These are phyloP conservation scores for Chorisops tibialis DNA, from an alignment of 2,888 invertebrate species.

Conservation along the genomic window DNA sequence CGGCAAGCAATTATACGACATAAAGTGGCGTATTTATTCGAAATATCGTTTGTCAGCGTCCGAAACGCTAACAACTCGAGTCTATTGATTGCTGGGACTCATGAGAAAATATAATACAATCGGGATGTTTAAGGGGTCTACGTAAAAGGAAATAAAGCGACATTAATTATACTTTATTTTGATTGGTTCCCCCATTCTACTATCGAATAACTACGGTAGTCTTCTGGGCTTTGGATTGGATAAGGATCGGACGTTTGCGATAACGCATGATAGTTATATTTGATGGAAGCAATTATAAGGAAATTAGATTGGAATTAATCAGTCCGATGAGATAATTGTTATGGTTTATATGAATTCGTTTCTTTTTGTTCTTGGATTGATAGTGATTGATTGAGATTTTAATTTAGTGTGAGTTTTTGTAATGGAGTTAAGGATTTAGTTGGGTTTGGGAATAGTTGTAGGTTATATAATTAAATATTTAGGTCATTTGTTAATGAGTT, in stretches of 20 bases:
- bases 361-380: conserved; percentile 7
- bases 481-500: too few species aligned
- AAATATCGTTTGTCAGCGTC: background rate
- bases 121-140: background rate
- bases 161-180: conserved; percentile 7
- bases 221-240: conserved; percentile 11
- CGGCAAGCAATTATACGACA: conserved; percentile 10
- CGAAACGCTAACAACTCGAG: background rate
- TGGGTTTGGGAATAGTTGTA: too few species aligned
- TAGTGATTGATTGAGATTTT: conserved; percentile 18
- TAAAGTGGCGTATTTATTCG: conserved; percentile 14
- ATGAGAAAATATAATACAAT: background rate
- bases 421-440: too few species aligned
- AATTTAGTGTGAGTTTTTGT: too few species aligned
- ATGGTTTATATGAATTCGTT: conserved; percentile 6
- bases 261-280: conserved; percentile 17
- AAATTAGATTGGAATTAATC: conserved; percentile 23
- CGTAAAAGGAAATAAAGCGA: conserved; percentile 6
- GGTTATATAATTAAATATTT: too few species aligned
- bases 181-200: conserved; percentile 20
- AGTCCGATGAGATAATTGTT: conserved; percentile 22
- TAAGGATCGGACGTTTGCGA: conserved; percentile 7
- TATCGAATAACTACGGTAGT: too few species aligned
- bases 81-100: background rate
- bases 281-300: conserved; percentile 26